phyloP scores from a whole-genome alignment of 92 coral and sea anemone species.

The Epizoanthus fatuus region DNA sequence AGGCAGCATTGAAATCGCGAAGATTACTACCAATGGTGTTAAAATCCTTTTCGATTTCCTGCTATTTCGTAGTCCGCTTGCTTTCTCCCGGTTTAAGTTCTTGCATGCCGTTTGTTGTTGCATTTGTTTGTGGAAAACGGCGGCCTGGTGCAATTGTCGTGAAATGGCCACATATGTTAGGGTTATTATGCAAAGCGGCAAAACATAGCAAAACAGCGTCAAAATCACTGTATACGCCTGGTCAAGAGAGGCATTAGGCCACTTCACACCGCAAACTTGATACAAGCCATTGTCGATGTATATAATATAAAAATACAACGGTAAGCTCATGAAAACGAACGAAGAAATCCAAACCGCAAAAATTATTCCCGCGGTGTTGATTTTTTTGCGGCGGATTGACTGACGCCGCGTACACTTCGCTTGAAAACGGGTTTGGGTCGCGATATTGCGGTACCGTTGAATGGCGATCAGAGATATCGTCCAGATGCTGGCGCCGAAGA shows the following conservation, averaged over 20 bases:
- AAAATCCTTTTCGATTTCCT: slow-evolving; percentile 32
- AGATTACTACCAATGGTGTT: slow-evolving; percentile 33
- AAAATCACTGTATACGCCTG: not conserved
- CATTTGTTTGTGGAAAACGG: slow-evolving; percentile 30
- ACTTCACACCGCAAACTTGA: not conserved
- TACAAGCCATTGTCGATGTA: not conserved
- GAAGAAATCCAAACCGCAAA: slow-evolving; percentile 26
- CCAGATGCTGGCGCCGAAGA: slow-evolving; percentile 47
- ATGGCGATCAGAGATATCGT: slow-evolving; percentile 34
- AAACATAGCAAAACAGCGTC: slow-evolving; percentile 3
- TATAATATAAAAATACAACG: not conserved
- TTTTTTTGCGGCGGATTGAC: slow-evolving; percentile 8
- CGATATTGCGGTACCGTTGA: slow-evolving; percentile 45
- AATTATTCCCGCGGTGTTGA: slow-evolving; percentile 10
- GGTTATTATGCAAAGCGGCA: slow-evolving; percentile 18
- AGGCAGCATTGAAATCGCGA: slow-evolving; percentile 38
- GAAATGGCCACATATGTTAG: slow-evolving; percentile 40
- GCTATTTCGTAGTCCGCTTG: slow-evolving; percentile 29
- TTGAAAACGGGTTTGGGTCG: slow-evolving; percentile 34
- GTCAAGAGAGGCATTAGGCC: not conserved
- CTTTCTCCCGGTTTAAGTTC: not conserved
- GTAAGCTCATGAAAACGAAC: slow-evolving; percentile 30
- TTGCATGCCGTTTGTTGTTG: not conserved
- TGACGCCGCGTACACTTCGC: slow-evolving; percentile 4
- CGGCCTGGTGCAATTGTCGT: slow-evolving; percentile 22